Conservation (phyloP, 1,140 invertebrate species). For the Berghia stephanieae region DNA sequence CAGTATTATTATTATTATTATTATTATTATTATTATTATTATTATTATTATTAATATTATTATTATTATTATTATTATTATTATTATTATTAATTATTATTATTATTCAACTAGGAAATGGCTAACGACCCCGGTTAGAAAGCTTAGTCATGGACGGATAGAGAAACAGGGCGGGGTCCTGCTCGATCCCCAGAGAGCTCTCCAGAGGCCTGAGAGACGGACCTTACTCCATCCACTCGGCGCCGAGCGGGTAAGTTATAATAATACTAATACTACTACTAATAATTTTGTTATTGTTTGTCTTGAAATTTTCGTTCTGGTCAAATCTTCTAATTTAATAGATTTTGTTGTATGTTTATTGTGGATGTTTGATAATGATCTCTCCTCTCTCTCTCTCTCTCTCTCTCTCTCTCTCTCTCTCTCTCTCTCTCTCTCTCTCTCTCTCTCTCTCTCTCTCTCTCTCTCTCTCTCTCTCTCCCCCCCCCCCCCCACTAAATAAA, state of each 20-base stretch:
- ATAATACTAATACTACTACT: too few relatives aligned
- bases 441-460: background rate
- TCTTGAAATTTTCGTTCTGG: too few relatives aligned
- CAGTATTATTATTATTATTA: too few relatives aligned
- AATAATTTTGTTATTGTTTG: too few relatives aligned
- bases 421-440: background rate
- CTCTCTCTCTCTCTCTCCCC: background rate
- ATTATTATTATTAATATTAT: too few relatives aligned
- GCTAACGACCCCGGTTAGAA: slow-evolving; percentile 87
- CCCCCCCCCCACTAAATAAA: too few relatives aligned
- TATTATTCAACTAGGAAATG: slow-evolving; percentile 77
- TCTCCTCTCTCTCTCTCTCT: background rate
- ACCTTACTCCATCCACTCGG: slow-evolving; percentile 31
- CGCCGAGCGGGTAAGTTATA: slow-evolving; percentile 38
- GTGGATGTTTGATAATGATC: too few relatives aligned
- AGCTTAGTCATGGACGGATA: slow-evolving; percentile 87
- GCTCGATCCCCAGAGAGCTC: slow-evolving; percentile 44
- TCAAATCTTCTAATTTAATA: too few relatives aligned
- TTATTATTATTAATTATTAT: too few relatives aligned
- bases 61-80: too few relatives aligned
- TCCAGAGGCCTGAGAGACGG: slow-evolving; percentile 32
- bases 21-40: too few relatives aligned
- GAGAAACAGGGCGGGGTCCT: slow-evolving; percentile 74
- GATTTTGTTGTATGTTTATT: too few relatives aligned
- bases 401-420: background rate